A percentile compares a stretch with the other conserved stretches of the same genome.
These are phyloP conservation scores for Caretta caretta DNA, from an alignment of 2,113 vertebrate genomes.

Conservation along the genomic window DNA sequence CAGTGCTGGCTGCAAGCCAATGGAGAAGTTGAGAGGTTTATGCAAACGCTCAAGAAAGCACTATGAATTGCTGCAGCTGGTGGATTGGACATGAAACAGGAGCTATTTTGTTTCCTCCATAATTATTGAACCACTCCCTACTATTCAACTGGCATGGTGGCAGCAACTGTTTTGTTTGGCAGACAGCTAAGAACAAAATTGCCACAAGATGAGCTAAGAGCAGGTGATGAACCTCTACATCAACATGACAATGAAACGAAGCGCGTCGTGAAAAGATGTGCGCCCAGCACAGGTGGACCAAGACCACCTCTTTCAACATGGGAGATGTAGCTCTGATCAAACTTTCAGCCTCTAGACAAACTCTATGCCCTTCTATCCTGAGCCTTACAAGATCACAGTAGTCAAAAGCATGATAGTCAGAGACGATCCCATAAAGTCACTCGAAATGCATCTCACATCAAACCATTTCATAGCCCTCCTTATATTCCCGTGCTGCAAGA, in stretches of 20 bases:
- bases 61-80: background rate
- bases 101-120: background rate
- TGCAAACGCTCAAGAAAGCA: background rate
- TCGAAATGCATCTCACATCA: background rate
- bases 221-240: background rate
- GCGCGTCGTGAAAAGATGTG: background rate
- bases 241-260: background rate
- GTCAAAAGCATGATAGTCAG: background rate
- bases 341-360: background rate
- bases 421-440: background rate
- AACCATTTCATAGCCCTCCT: background rate
- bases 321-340: background rate
- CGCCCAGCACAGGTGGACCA: background rate
- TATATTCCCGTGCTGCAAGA: background rate
- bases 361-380: background rate
- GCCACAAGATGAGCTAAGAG: background rate
- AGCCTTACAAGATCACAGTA: background rate
- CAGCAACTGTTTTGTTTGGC: background rate
- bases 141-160: background rate
- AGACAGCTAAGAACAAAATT: background rate
- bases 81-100: background rate
- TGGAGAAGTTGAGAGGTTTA: background rate
- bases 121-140: background rate
- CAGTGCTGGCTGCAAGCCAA: background rate
- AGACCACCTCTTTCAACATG: background rate